phyloP scores from a whole-genome alignment of 2,888 invertebrate genomes.

The Lasioglossum oenotherae region DNA sequence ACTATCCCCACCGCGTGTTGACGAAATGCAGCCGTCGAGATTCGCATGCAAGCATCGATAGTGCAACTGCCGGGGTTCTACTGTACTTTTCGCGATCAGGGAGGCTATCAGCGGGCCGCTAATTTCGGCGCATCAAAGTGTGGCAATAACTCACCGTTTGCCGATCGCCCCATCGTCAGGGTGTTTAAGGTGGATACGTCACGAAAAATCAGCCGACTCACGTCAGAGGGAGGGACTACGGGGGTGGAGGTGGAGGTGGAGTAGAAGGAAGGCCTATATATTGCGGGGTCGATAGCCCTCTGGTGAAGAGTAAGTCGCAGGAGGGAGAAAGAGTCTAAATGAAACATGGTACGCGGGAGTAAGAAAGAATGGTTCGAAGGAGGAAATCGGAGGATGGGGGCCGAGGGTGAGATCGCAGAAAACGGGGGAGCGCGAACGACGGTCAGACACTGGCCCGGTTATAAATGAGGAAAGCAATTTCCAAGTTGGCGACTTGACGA shows the following conservation, averaged over 20 bases:
- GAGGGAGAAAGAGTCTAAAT: constrained; percentile 23
- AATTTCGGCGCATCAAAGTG: constrained; percentile 39
- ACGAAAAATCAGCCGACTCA: constrained; percentile 73
- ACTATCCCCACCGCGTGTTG: neutral
- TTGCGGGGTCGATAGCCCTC: constrained; percentile 65
- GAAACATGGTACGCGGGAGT: constrained; percentile 22
- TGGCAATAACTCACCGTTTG: constrained; percentile 48
- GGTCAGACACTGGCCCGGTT: constrained; percentile 77
- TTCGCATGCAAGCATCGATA: neutral
- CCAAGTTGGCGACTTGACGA: constrained; percentile 80
- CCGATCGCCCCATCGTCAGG: constrained; percentile 34
- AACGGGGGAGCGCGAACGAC: constrained; percentile 67
- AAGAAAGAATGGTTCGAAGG: constrained; percentile 31
- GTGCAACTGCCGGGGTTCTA: neutral
- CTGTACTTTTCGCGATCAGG: constrained; percentile 4
- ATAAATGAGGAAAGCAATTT: constrained; percentile 82
- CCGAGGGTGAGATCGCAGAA: constrained; percentile 67
- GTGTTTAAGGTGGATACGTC: constrained; percentile 44
- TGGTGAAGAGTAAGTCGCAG: constrained; percentile 25
- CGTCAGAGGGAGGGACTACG: constrained; percentile 31
- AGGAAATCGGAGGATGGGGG: constrained; percentile 56
- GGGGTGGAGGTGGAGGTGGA: neutral
- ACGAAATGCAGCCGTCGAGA: neutral
- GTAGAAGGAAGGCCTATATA: constrained; percentile 52
- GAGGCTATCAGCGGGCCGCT: constrained; percentile 27